Evolutionary conservation across 1,140 invertebrate species (phyloP).

Genomic region (Colletes latitarsis): DNA sequence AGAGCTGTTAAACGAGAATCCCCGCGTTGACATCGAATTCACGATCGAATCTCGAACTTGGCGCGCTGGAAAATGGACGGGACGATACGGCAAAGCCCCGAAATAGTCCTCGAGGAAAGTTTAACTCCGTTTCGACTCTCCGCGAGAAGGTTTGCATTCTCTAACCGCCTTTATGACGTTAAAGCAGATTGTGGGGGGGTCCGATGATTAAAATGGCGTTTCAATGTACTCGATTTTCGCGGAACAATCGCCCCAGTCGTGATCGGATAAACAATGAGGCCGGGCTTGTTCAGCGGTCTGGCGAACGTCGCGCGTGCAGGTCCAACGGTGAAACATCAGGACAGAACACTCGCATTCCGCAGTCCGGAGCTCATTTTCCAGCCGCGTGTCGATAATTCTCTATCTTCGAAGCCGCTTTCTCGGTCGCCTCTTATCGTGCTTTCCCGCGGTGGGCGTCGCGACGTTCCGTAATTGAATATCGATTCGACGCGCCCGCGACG

Average conservation of each 20-base stretch:
- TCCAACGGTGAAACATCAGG: not conserved
- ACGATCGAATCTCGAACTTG: no score
- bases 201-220: slow-evolving; percentile 15
- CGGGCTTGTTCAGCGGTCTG: not conserved
- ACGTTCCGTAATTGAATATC: slow-evolving; percentile 42
- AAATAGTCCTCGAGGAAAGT: no score
- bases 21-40: no score
- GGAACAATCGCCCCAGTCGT: not conserved
- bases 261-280: not conserved
- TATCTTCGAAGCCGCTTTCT: not conserved
- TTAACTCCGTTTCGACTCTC: not conserved
- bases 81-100: no score
- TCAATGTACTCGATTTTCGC: slow-evolving; percentile 2
- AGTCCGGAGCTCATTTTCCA: slow-evolving; percentile 8
- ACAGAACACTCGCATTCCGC: not conserved
- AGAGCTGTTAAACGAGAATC: no score
- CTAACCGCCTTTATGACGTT: not conserved
- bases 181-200: not conserved
- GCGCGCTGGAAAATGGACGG: no score
- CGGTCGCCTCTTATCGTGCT: slow-evolving; percentile 15
- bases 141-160: not conserved
- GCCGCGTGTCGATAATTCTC: slow-evolving; percentile 17
- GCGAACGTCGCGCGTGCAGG: no score
- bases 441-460: not conserved
- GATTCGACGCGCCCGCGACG: slow-evolving; percentile 19